A percentile compares a stretch with the other conserved stretches of the same genome.
Evolutionary conservation across 2,113 vertebrate species (phyloP).

Genomic region (Camarhynchus parvulus): DNA sequence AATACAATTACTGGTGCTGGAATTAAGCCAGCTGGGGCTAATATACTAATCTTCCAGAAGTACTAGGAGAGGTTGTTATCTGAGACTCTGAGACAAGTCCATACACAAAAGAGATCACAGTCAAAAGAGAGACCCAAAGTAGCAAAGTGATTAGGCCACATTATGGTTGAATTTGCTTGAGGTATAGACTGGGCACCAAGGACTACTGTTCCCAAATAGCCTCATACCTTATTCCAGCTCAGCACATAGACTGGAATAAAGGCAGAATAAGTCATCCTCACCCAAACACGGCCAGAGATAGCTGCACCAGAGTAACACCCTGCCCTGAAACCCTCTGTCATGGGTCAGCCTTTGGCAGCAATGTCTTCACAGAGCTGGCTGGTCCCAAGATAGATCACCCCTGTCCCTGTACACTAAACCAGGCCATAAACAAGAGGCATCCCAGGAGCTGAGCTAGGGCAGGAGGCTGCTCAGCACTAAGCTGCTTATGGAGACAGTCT

Average conservation of each 20-base stretch:
- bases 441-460: background rate
- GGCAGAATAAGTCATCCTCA: background rate
- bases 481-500: conserved; percentile 56
- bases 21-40: background rate
- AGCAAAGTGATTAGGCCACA: background rate
- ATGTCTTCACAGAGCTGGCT: background rate
- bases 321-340: background rate
- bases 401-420: background rate
- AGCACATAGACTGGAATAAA: background rate
- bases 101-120: background rate
- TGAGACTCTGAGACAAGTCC: background rate
- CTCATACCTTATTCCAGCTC: background rate
- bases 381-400: background rate
- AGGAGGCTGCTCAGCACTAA: conserved; percentile 29
- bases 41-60: conserved; percentile 25
- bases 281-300: background rate
- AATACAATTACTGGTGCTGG: conserved; percentile 38
- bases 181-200: background rate
- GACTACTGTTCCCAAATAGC: background rate
- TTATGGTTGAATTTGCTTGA: background rate
- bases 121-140: background rate
- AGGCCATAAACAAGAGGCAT: background rate
- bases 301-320: background rate
- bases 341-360: background rate
- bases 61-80: background rate